Conservation (phyloP, 2,888 invertebrate genomes). For the Agonopterix arenella region DNA sequence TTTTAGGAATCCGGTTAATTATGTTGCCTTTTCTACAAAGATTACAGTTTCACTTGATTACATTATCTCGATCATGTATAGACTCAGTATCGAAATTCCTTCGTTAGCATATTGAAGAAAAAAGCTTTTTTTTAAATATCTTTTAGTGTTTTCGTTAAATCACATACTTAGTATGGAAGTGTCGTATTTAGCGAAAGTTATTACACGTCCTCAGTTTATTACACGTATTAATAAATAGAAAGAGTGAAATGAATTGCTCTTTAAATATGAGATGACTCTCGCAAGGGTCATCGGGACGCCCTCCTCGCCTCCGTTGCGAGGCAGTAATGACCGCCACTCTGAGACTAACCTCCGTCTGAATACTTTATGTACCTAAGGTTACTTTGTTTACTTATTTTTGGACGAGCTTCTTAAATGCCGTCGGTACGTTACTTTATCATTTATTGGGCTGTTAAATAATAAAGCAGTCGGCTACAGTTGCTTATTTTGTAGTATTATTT, state of each 20-base stretch:
- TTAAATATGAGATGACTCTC: slow-evolving; percentile 50
- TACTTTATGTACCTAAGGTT: slow-evolving; percentile 41
- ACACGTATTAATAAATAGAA: slow-evolving; percentile 1
- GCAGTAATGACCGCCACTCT: slow-evolving; percentile 41
- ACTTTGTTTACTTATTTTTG: slow-evolving; percentile 31
- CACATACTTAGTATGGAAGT: no score
- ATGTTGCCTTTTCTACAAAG: no score
- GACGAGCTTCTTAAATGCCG: slow-evolving; percentile 2
- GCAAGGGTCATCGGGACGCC: slow-evolving; percentile 24
- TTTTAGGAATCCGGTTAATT: no score
- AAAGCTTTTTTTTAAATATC: no score
- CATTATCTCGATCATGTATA: no score
- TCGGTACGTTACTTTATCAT: neutral
- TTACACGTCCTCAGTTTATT: slow-evolving; percentile 1
- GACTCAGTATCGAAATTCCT: no score
- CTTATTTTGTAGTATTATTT: no score
- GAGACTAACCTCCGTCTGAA: slow-evolving; percentile 45
- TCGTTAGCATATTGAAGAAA: no score
- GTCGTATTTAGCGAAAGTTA: neutral
- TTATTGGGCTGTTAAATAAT: no score
- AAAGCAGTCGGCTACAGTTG: no score
- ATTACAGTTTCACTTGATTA: no score
- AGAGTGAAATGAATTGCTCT: slow-evolving; percentile 39
- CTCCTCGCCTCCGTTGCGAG: slow-evolving; percentile 24
- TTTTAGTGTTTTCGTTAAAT: no score